Conservation (phyloP, 1,140 invertebrate genomes). For the Philopotamus ludificatus region DNA sequence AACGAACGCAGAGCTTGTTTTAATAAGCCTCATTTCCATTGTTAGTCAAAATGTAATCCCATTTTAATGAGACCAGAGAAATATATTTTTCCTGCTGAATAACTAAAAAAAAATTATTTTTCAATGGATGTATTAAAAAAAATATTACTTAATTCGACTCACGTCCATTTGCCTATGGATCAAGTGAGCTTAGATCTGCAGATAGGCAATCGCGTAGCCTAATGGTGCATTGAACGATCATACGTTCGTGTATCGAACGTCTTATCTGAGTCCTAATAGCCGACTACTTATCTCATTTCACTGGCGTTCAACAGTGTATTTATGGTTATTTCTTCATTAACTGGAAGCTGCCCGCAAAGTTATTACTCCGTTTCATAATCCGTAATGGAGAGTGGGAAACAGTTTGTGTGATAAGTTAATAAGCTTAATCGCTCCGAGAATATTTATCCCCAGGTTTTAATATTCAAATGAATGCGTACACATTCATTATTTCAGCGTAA, state of each 20-base stretch:
- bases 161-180: constrained; percentile 8
- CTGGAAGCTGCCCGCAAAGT: constrained; percentile 28
- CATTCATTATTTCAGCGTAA: neutral
- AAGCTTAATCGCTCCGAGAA: constrained; percentile 3
- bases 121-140: too few species aligned
- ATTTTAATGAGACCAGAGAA: constrained; percentile 24
- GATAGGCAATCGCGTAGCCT: constrained; percentile 20
- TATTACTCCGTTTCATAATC: constrained; percentile 31
- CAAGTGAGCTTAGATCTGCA: constrained; percentile 26
- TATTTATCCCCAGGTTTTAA: constrained; percentile 9
- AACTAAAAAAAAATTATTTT: too few species aligned
- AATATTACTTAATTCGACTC: too few species aligned
- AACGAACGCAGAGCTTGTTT: neutral
- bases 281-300: constrained; percentile 34
- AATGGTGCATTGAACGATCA: constrained; percentile 24
- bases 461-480: constrained; percentile 14
- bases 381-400: constrained; percentile 13
- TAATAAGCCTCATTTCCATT: constrained; percentile 2
- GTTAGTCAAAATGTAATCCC: constrained; percentile 24
- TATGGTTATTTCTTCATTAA: constrained; percentile 38
- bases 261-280: constrained; percentile 28
- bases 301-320: constrained; percentile 30
- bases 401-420: constrained; percentile 14
- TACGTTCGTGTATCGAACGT: too few species aligned
- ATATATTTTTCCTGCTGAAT: neutral